Evolutionary conservation across 2,113 vertebrate genomes (phyloP), one percentile per base, ranked within the genome.

Genomic region (Colaptes auratus): DNA sequence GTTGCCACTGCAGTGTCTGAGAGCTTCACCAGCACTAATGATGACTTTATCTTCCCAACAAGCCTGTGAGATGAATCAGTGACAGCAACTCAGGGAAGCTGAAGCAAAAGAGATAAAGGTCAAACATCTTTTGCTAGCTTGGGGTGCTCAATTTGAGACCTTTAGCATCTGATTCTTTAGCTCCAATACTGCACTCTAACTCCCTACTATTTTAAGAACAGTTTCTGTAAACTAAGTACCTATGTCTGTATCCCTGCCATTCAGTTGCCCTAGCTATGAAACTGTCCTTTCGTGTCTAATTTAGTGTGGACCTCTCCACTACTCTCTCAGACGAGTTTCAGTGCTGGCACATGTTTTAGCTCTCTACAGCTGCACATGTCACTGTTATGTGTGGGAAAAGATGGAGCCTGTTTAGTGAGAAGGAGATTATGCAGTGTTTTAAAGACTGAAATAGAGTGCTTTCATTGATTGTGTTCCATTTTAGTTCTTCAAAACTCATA

Each of bases 31-130:
- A 75, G 63, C 3, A 0, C 59, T 93, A 82, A 66, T 48, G 80
- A 88, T 71, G 65, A 76, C 76, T 96, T 90, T 71, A 78, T 82
- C 77, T 76, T 89, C 74, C 15, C 71, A 72, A 82, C 63, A 76
- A 76, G 24, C 52, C 71, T 55, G 46, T 19, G 80, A 79, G 55
- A 52, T 33, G 77, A 82, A 81, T n/a, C 6, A 3, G 42, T 85
- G 81, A 76, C 84, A 83, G 81, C 67, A 70, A 31, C 86, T 69
- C 35, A 5, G 66, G 83, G 59, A 86, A 87, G 67, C 69, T 69
- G 76, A 84, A 92, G 44, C 77, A 84, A n/a, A 81, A 88, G 39
- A 67, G 27, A 50, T 56, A 78, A 82, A 86, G 65, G 83, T 86
- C 61, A 90, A 10, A 94, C 88, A 42, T 81, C 76, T 50, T 91